These are phyloP conservation scores for Aplocera efformata DNA, from an alignment of 2,888 invertebrate species.

Conservation along the genomic window DNA sequence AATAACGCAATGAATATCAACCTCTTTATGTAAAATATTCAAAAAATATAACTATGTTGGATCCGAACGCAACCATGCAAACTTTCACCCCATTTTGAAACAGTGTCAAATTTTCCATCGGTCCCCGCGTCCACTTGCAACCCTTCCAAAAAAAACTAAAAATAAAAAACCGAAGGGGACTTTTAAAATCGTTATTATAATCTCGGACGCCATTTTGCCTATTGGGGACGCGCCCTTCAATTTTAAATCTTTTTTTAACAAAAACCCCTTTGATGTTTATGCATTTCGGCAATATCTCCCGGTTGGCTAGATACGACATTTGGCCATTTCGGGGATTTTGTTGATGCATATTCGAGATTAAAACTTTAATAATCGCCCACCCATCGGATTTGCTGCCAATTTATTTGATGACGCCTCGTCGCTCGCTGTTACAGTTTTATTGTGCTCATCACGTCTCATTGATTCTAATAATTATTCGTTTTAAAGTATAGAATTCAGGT, in stretches of 20 bases:
- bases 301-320: constrained; percentile 66
- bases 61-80: constrained; percentile 45
- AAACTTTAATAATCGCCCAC: constrained; percentile 58
- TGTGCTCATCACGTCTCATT: constrained; percentile 40
- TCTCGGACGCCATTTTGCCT: constrained; percentile 76
- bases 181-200: constrained; percentile 80
- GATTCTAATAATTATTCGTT: constrained; percentile 38
- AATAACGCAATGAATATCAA: neutral
- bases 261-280: constrained; percentile 79
- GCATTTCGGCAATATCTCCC: constrained; percentile 76
- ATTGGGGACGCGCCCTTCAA: constrained; percentile 75
- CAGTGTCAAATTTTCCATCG: constrained; percentile 66
- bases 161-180: constrained; percentile 61
- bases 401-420: constrained; percentile 38
- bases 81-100: constrained; percentile 63
- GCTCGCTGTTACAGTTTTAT: constrained; percentile 41
- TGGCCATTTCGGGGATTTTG: constrained; percentile 70
- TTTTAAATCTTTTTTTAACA: constrained; percentile 74
- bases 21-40: constrained; percentile 16
- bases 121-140: constrained; percentile 72
- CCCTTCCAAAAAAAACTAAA: constrained; percentile 64
- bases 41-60: constrained; percentile 24
- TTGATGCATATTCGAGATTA: constrained; percentile 76
- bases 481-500: constrained; percentile 15
- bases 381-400: constrained; percentile 38